Conservation (phyloP, 2,888 invertebrate species). For the Agapostemon virescens region DNA sequence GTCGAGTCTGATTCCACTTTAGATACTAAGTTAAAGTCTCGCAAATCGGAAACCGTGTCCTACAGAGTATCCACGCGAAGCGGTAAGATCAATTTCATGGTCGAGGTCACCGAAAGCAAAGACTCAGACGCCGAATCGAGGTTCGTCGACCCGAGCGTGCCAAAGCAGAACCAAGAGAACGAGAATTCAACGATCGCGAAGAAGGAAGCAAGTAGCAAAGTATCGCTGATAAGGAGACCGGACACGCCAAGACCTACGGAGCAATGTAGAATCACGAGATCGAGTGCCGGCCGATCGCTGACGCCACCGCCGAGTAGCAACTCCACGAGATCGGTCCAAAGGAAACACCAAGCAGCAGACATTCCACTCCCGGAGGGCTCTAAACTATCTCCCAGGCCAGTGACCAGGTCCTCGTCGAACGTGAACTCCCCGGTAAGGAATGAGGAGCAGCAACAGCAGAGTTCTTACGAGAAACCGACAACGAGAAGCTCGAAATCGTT, state of each 20-base stretch:
- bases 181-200: conserved; percentile 12
- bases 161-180: conserved; percentile 24
- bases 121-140: not conserved
- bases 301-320: conserved; percentile 44
- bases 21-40: conserved; percentile 40
- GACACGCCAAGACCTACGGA: conserved; percentile 55
- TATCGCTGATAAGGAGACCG: conserved; percentile 21
- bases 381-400: conserved; percentile 54
- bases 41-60: conserved; percentile 29
- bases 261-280: conserved; percentile 59
- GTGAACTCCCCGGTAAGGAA: conserved; percentile 39
- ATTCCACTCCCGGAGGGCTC: conserved; percentile 70
- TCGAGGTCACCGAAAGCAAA: conserved; percentile 30
- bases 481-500: conserved; percentile 65
- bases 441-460: conserved; percentile 48
- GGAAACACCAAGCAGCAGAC: conserved; percentile 70
- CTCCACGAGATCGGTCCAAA: conserved; percentile 39
- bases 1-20: not conserved
- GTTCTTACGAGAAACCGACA: conserved; percentile 57
- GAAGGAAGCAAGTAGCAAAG: conserved; percentile 18
- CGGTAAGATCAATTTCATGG: conserved; percentile 25
- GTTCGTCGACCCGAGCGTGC: conserved; percentile 10
- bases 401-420: conserved; percentile 57
- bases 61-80: conserved; percentile 50
- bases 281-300: conserved; percentile 45